These are phyloP conservation scores for Mesembrinibis cayennensis DNA, from an alignment of 2,113 vertebrate species.

Conservation along the genomic window DNA sequence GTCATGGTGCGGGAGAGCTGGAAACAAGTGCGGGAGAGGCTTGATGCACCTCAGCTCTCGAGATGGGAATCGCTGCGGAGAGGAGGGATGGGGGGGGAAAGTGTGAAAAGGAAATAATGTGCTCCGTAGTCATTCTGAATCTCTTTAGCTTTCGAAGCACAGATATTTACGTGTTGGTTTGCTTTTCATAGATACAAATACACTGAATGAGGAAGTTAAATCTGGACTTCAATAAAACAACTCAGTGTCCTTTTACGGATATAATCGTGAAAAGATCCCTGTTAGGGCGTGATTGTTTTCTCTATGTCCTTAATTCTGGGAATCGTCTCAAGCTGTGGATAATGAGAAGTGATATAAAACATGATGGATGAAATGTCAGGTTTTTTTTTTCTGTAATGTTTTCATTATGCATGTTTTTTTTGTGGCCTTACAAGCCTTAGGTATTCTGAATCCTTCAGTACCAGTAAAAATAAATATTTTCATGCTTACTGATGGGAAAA, in stretches of 20 bases:
- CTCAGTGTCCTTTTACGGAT: accelerated
- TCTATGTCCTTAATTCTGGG: not conserved
- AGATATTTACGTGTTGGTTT: accelerated
- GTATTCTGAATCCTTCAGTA: not conserved
- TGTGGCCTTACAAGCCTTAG: not conserved
- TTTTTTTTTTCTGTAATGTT: not conserved
- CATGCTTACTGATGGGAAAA: accelerated
- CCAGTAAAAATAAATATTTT: not conserved
- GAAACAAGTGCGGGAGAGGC: accelerated
- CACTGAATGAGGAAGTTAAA: not conserved
- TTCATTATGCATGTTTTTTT: not conserved
- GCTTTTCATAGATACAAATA: not conserved
- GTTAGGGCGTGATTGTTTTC: not conserved
- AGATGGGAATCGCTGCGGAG: not conserved
- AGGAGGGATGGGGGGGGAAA: not conserved
- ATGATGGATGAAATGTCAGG: too few species aligned
- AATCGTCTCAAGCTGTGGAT: not conserved
- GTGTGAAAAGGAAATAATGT: accelerated
- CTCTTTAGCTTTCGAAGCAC: not conserved
- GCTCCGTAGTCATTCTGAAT: accelerated
- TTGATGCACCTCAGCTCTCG: accelerated
- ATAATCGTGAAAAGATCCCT: not conserved
- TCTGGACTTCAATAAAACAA: not conserved
- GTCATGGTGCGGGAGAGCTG: not conserved
- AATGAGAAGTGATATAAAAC: not conserved